A percentile compares a stretch with the other conserved stretches of the same genome.
Conservation (phyloP, 2,113 vertebrate genomes). For the Muscicapa adusta region DNA sequence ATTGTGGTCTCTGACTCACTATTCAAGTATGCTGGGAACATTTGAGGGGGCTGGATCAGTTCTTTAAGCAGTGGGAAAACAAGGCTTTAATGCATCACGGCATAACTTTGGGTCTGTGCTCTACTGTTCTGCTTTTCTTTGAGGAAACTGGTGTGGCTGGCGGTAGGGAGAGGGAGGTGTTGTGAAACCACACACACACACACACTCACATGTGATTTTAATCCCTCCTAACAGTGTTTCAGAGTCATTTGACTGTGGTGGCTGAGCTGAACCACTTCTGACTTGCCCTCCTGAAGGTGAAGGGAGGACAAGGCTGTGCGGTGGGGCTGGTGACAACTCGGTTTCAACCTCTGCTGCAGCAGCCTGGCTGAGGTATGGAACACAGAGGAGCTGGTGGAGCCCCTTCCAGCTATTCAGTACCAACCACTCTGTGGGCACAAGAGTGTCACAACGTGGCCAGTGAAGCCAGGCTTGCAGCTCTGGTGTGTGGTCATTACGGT, state of each 20-base stretch:
- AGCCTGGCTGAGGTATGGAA: not conserved
- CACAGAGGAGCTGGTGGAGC: not conserved
- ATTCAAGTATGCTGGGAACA: constrained; percentile 45
- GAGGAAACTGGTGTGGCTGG: constrained; percentile 41
- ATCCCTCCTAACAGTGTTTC: not conserved
- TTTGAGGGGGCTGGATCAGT: constrained; percentile 49
- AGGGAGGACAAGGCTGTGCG: not conserved
- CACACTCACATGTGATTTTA: not conserved
- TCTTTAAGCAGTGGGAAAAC: constrained; percentile 54
- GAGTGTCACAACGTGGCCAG: not conserved
- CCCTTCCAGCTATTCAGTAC: not conserved
- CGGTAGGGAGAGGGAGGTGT: not conserved
- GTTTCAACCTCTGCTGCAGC: not conserved
- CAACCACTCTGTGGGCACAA: not conserved
- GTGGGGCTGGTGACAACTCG: not conserved
- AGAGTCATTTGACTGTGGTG: not conserved
- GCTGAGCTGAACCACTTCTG: not conserved
- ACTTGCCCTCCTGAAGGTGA: not conserved
- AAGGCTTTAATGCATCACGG: constrained; percentile 32
- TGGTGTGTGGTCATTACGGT: not conserved
- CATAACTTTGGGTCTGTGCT: constrained; percentile 20
- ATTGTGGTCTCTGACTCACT: constrained; percentile 55
- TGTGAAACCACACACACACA: constrained; percentile 18
- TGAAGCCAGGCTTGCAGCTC: not conserved
- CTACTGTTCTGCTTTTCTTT: constrained; percentile 46